phyloP scores from a whole-genome alignment of 2,113 vertebrate genomes.

The Catharus bicknelli region DNA sequence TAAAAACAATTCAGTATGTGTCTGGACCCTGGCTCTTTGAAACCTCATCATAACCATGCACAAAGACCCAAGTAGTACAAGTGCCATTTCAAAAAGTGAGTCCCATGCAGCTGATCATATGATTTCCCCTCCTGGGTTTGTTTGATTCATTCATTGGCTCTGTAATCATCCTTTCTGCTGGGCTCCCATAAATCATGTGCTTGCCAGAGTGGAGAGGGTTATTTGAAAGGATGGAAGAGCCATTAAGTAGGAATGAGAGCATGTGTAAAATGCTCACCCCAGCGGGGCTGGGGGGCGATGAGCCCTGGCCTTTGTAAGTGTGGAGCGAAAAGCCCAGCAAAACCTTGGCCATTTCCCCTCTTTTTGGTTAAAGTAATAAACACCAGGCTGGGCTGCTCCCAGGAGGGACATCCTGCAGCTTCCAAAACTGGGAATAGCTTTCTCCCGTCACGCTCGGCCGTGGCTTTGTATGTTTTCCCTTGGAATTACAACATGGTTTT shows the following conservation, averaged over 20 bases:
- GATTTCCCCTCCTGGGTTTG: not conserved
- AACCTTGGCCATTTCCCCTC: not conserved
- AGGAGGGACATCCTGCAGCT: constrained; percentile 1
- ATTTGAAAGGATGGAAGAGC: not conserved
- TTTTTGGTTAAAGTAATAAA: constrained; percentile 30
- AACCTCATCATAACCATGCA: not conserved
- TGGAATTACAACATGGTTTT: constrained; percentile 22
- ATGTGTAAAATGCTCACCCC: not conserved
- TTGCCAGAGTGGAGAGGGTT: not conserved
- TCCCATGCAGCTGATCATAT: not conserved
- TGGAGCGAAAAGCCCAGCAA: not conserved
- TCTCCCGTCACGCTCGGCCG: not conserved
- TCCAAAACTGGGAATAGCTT: not conserved
- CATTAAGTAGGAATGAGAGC: constrained; percentile 1
- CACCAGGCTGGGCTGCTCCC: not conserved
- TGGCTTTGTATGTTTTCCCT: constrained; percentile 39
- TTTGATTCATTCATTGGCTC: not conserved
- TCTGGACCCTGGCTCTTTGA: not conserved
- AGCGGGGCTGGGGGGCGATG: accelerated
- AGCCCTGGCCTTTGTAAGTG: not conserved
- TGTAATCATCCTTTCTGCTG: constrained; percentile 6
- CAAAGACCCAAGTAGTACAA: not conserved
- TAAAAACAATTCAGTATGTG: not conserved
- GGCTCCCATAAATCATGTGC: not conserved
- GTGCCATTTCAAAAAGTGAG: not conserved